A percentile compares a stretch with the other conserved stretches of the same genome.
Conservation (phyloP, 2,888 invertebrate species). For the Diplazon laetatorius region DNA sequence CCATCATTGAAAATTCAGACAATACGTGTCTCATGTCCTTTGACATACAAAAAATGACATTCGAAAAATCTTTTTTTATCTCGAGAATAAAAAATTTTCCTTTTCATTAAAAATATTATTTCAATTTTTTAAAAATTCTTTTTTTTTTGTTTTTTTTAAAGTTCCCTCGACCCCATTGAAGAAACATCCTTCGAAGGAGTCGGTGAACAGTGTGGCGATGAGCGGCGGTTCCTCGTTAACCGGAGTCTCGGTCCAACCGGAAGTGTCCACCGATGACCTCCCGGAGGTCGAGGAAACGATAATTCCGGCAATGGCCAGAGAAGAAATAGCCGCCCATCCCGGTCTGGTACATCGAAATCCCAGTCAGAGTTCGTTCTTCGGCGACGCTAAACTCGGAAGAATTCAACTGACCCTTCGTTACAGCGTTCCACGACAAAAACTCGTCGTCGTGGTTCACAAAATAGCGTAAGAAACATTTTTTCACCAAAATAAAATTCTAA, state of each 20-base stretch:
- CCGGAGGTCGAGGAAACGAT: constrained; percentile 75
- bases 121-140: no score
- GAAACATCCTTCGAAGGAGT: constrained; percentile 78
- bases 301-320: constrained; percentile 73
- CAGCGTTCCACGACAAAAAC: constrained; percentile 91
- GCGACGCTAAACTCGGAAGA: constrained; percentile 90
- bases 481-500: no score
- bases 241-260: constrained; percentile 57
- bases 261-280: constrained; percentile 66
- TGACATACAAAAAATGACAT: no score
- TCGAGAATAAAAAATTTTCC: no score
- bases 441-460: constrained; percentile 94
- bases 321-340: constrained; percentile 64
- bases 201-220: constrained; percentile 73
- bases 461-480: constrained; percentile 88
- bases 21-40: no score
- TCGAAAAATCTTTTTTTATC: no score
- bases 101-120: no score
- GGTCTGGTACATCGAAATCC: constrained; percentile 86
- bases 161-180: constrained; percentile 77
- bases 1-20: no score
- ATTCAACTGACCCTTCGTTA: constrained; percentile 94
- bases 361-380: constrained; percentile 86
- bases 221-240: constrained; percentile 71
- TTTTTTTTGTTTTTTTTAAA: constrained; percentile 49